Evolutionary conservation across 2,113 vertebrate species (phyloP), one percentile per base, ranked within the genome.

Genomic region (Neoarius graeffei): DNA sequence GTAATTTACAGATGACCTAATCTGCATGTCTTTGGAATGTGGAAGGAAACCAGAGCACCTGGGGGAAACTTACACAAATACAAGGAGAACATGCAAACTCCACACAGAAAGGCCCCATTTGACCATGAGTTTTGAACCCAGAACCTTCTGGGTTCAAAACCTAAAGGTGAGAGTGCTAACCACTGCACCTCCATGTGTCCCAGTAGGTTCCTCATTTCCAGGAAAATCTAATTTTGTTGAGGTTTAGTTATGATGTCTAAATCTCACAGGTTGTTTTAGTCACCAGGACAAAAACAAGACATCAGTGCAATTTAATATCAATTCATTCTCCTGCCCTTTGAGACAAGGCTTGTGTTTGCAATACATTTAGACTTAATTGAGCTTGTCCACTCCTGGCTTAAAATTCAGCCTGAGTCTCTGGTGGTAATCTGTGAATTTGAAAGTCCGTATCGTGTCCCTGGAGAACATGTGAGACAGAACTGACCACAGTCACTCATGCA

Each of bases 301-400:
- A 85, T 84, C 77, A 84, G 85, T 76, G 86, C 91, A 89, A 85
- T 91, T 89, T 93, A 91, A 92, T 91, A 88, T 91, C 76, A 92
- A 35, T 77, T 20, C 83, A 81, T 73, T 86, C 84, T 52, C 30
- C 64, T 64, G 66, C 87, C 89, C 1, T 84, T 87, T 81, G 76
- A 88, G 81, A 67, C 84, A 84, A 89, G 91, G 89, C 88, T 27
- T 86, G 64, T 90, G 89, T 94, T 94, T 92, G 94, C 89, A 67
- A 87, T 90, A 86, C 87, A 48, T 83, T 77, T 66, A 87, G 77
- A 79, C 85, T 85, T 87, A 85, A 88, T 87, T 88, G 83, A 87
- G 59, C 76, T 86, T 77, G 48, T 59, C 48, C 35, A 60, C 71
- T 81, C 27, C 64, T 85, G 77, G 50, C 73, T 81, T 81, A 54